Base-by-base conservation (phyloP, 2,888 invertebrate species). In the Nycteola revayana region DNA sequence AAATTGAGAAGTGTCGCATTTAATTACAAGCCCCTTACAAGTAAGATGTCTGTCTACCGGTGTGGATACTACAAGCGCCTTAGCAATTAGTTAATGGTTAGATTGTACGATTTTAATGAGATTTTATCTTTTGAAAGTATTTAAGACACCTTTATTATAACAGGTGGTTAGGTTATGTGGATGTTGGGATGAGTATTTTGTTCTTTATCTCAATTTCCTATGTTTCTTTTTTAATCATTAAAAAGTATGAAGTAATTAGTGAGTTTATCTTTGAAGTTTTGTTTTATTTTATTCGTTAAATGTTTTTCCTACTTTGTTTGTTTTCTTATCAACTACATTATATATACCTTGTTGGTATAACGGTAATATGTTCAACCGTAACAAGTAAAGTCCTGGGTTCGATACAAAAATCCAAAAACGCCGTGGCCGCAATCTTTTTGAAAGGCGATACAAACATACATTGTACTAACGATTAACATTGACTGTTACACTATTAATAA, bases 31-130 rank as follows among this genome's bases (percentile, higher is more conserved):
- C 70, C 67, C 58, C 32, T 56, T 51, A 35, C n/a, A n/a, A 32
- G 28, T 53, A 60, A 67, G 65, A 69, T 66, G 69, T 70, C 66
- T 76, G 71, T 75, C 43, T 42, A 47, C 27, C 60, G 44, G 39
- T 56, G 56, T 60, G 67, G 56, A 68, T 77, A 69, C 75, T 61
- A 60, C 57, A 42, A 48, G 55, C 49, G 46, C 57, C 63, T 66
- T 33, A 56, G 71, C 79, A 73, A 82, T 83, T 81, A 77, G 67
- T 77, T 75, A 67, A 79, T 76, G 75, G 73, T 69, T 66, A 70
- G 68, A 68, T 78, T 74, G 75, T 71, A 68, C 55, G 62, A 58
- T 77, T 80, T 82, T 84, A 83, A 83, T 71, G 81, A 82, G 78
- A 52, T 54, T 59, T 52, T 60, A 49, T 47, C 52, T 55, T 52